Evolutionary conservation across 1,140 invertebrate genomes (phyloP).

Genomic region (Pseudomyrmex gracilis): DNA sequence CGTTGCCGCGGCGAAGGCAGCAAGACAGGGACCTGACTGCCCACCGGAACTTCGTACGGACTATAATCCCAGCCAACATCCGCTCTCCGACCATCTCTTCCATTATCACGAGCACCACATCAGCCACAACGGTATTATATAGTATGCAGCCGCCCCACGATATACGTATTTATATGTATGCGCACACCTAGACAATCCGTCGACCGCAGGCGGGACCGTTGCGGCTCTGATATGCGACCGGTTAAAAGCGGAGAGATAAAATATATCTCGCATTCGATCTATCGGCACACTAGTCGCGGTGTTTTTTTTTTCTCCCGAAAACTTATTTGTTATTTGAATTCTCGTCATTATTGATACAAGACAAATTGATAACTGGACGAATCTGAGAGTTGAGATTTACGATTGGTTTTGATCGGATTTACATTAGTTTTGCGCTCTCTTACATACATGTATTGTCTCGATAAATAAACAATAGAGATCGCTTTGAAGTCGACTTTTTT

Average conservation of each 20-base stretch:
- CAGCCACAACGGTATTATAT: slow-evolving; percentile 81
- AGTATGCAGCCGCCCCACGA: slow-evolving; percentile 41
- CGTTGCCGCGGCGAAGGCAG: slow-evolving; percentile 88
- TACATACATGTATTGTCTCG: background rate
- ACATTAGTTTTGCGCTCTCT: background rate
- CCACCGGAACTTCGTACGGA: slow-evolving; percentile 86
- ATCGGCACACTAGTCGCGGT: background rate
- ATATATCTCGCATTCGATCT: slow-evolving; percentile 2
- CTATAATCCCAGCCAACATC: slow-evolving; percentile 83
- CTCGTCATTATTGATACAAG: background rate
- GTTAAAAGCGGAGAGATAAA: slow-evolving; percentile 52
- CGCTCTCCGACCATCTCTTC: slow-evolving; percentile 84
- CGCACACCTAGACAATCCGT: slow-evolving; percentile 36
- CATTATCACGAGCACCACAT: slow-evolving; percentile 85
- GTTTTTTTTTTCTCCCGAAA: background rate
- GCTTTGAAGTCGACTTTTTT: background rate
- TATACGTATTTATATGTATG: slow-evolving; percentile 17
- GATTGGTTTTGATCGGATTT: too few relatives aligned
- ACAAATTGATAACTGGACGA: background rate
- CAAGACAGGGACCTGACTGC: slow-evolving; percentile 87
- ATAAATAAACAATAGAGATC: background rate
- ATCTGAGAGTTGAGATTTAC: background rate
- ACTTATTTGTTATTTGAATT: background rate
- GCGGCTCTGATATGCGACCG: slow-evolving; percentile 24
- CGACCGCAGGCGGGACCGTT: slow-evolving; percentile 37